phyloP scores from a whole-genome alignment of 2,888 invertebrate species.

The Seladonia tumulorum region DNA sequence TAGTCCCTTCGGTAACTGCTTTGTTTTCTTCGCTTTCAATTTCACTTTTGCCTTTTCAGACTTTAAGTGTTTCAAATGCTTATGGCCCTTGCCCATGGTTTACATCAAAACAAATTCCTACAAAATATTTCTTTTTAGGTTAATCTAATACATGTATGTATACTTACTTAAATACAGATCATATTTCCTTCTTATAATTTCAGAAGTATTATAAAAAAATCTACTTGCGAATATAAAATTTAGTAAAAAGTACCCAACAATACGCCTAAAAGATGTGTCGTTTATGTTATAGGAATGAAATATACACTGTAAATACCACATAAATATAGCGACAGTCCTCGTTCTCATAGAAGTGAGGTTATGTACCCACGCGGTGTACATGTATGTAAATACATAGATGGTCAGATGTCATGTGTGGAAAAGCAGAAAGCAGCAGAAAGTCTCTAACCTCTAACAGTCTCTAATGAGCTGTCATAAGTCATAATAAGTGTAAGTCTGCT shows the following conservation, averaged over 20 bases:
- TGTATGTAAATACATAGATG: not conserved
- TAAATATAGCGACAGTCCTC: not conserved
- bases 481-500: not conserved
- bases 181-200: not conserved
- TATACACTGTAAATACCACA: not conserved
- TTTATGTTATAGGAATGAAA: not conserved
- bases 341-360: not conserved
- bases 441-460: not conserved
- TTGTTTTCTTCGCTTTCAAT: slow-evolving; percentile 90
- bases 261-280: not conserved
- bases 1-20: slow-evolving; percentile 91
- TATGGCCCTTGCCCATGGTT: slow-evolving; percentile 86
- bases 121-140: not conserved
- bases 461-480: slow-evolving; percentile 24
- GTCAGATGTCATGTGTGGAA: slow-evolving; percentile 6
- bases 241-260: not conserved
- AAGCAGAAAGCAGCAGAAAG: not conserved
- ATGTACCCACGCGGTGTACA: slow-evolving; percentile 17
- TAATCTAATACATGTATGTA: not conserved
- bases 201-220: not conserved
- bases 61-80: slow-evolving; percentile 91
- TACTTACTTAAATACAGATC: not conserved
- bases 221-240: not conserved
- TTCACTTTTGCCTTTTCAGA: slow-evolving; percentile 96
- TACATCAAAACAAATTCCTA: not conserved